Conservation (phyloP, 2,888 invertebrate species). For the Hololepta plana region DNA sequence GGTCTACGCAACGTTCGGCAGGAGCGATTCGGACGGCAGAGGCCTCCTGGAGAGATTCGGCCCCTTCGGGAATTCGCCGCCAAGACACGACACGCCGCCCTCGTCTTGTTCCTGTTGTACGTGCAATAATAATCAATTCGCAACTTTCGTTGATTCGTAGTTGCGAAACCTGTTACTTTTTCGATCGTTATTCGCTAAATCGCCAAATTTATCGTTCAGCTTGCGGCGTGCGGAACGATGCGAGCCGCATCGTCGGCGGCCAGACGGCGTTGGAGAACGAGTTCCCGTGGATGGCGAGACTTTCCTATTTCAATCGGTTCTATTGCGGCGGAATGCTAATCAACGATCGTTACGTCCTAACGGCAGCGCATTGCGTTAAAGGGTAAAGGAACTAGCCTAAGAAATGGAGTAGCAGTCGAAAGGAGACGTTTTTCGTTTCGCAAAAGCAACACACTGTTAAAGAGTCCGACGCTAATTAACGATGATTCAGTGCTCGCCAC, state of each 20-base stretch:
- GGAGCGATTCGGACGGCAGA: constrained; percentile 3
- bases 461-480: no score
- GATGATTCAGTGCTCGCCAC: no score
- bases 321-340: constrained; percentile 81
- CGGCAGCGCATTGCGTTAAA: constrained; percentile 81
- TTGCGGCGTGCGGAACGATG: constrained; percentile 70
- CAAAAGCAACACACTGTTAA: no score
- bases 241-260: constrained; percentile 68
- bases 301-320: constrained; percentile 75
- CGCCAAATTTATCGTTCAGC: no score
- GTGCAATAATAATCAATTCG: no score
- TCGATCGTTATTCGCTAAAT: no score
- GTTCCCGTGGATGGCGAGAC: constrained; percentile 78
- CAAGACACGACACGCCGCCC: constrained; percentile 33
- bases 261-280: constrained; percentile 56
- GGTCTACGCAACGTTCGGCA: no score
- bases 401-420: no score
- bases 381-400: constrained; percentile 50
- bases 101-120: constrained; percentile 47
- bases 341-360: constrained; percentile 73
- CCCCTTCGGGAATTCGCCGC: constrained; percentile 32
- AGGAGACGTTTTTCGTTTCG: no score
- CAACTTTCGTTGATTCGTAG: no score
- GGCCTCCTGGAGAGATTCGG: constrained; percentile 14
- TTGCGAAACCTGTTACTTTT: no score